These are phyloP conservation scores for Cinclus cinclus DNA, from an alignment of 2,113 vertebrate species.

Conservation along the genomic window DNA sequence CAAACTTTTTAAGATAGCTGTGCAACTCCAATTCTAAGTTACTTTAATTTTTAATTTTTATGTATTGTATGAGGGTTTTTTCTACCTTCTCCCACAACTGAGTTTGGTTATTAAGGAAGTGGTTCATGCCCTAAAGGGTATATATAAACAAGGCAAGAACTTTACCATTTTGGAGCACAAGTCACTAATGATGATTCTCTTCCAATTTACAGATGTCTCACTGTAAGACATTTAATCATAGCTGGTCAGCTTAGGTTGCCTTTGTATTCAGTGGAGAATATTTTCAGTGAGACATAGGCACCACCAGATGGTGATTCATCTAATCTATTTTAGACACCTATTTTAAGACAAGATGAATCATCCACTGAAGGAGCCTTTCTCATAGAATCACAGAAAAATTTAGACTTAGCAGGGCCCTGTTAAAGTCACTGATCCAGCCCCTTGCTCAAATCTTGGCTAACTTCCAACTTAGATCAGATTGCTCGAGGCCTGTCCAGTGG, in stretches of 20 bases:
- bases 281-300: constrained; percentile 41
- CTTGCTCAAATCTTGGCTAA: not conserved
- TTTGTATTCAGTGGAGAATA: constrained; percentile 19
- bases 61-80: not conserved
- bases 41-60: not conserved
- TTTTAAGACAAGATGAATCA: constrained; percentile 70
- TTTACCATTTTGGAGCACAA: not conserved
- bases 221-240: not conserved
- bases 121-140: not conserved
- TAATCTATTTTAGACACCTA: constrained; percentile 66
- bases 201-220: not conserved
- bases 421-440: not conserved
- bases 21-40: not conserved
- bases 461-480: not conserved
- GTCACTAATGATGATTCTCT: not conserved
- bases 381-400: constrained; percentile 15
- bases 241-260: constrained; percentile 20
- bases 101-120: not conserved
- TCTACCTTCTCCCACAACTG: not conserved
- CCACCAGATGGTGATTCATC: constrained; percentile 65
- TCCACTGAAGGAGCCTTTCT: constrained; percentile 27
- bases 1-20: not conserved
- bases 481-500: not conserved
- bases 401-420: not conserved
- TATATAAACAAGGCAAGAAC: not conserved